Base-by-base conservation (phyloP, 2,113 vertebrate genomes). In the Hepsetus odoe region DNA sequence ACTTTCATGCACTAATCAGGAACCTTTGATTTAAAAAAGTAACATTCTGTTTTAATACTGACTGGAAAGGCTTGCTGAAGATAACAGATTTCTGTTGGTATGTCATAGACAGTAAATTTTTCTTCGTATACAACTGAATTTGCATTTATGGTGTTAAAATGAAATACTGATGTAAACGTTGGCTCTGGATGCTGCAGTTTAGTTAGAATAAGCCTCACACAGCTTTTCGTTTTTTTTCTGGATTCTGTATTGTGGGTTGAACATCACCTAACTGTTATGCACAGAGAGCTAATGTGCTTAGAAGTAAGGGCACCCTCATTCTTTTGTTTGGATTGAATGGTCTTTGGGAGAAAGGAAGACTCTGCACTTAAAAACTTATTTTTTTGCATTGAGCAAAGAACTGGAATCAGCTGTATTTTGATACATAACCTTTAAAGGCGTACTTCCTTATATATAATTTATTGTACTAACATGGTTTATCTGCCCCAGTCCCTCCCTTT, bases 401-500 rank as follows among this genome's bases (percentile, higher is more conserved):
- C 14, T 53, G 49, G 20, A 20, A 55, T 55, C 24, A 12, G 13
- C 16, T 59, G 56, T 28, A 13, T 4, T 32, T 26, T 32, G 32
- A 16, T 8, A 5, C 32, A 32, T 18, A 13, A 18, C 59, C 8
- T 62, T 33, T 62, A 7, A 16, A 33, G 8, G 30, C 42, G 16
- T 1, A 5, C 40, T 14, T 44, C 4, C 12, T 44, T 16, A 2
- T 0, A 20, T 20, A 20, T 20, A 61, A 28, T 32, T 0, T 33
- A 38, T 32, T 67, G 33, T 56, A 33, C 9, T 38, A 55, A 30
- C 9, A 38, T 13, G 30, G 26, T n/a, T 46, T 74, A 20, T 28
- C 65, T 77, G 49, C 40, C 12, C 40, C 13, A 22, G 33, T 72
- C 56, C 38, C 12, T 51, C 68, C 28, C 51, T 56, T 72, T 51